Conservation (phyloP, 1,140 invertebrate species). For the Drosophila sulfurigaster region DNA sequence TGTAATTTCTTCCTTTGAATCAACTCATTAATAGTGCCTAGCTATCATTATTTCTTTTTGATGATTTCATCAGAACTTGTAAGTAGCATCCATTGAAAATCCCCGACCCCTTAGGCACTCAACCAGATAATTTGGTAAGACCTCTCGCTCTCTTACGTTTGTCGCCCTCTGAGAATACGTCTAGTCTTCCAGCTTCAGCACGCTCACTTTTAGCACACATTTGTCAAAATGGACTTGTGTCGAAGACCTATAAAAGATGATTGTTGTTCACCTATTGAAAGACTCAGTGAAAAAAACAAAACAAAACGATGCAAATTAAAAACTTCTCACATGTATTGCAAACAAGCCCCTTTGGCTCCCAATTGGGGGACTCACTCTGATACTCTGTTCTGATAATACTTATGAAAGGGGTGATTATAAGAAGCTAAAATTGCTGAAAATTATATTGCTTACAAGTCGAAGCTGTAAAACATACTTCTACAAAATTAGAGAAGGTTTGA, state of each 20-base stretch:
- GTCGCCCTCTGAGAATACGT: not conserved
- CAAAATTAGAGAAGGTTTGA: no score
- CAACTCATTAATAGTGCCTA: slow-evolving; percentile 57
- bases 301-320: slow-evolving; percentile 14
- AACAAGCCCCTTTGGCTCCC: slow-evolving; percentile 7
- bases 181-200: not conserved
- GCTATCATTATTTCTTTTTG: slow-evolving; percentile 45
- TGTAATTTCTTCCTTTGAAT: slow-evolving; percentile 32
- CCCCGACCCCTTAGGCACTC: slow-evolving; percentile 33
- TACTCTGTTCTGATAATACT: slow-evolving; percentile 9
- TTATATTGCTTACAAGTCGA: no score
- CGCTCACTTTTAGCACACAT: slow-evolving; percentile 24
- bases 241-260: slow-evolving; percentile 34
- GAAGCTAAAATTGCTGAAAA: no score
- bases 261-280: slow-evolving; percentile 11
- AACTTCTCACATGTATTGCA: slow-evolving; percentile 35
- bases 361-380: slow-evolving; percentile 39
- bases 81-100: slow-evolving; percentile 46
- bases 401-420: not conserved
- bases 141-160: not conserved
- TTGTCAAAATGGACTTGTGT: slow-evolving; percentile 31
- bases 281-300: not conserved
- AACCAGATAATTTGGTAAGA: slow-evolving; percentile 12
- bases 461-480: no score
- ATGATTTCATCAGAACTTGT: slow-evolving; percentile 61